Evolutionary conservation across 37 sponge, comb jelly and placozoan genomes (phyloP), one percentile per base, ranked within the genome.

Genomic region (Diacarnus erythraeanus): DNA sequence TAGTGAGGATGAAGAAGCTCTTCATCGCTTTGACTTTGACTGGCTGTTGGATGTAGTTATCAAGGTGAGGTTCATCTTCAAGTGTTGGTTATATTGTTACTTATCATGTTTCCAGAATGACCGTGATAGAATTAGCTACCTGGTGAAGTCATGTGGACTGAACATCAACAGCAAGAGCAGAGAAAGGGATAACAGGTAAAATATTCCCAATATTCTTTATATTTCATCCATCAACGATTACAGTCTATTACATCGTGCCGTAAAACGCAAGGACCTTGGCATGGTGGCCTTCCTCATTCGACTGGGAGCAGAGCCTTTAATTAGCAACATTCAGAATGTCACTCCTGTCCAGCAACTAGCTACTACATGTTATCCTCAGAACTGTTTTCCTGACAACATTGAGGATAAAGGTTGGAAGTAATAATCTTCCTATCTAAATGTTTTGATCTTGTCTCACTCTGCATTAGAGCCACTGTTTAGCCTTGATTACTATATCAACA

Each of bases 181-280:
- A 0, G 84, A 82, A 42, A 67, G 61, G 20, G 84, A 79, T 20
- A 80, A 85, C 47, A 92, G 78, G 93, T 88, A 38, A 44, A 29
- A 61, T 68, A 36, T 68, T 60, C 4, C 4, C 26, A 60, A 4
- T 60, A 60, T 60, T 25, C 61, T 60, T 6, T 21, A 60, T 25
- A 23, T 27, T 27, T 8, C 65, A 64, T 27, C n/a, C 8, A 27
- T 18, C 57, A 56, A n/a, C n/a, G n/a, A n/a, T n/a, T n/a, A 25
- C 35, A 93, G 94, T 42, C 54, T 86, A 9, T 76, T 93, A 12
- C 94, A 93, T 69, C 69, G 91, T 18, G 83, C 87, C 10, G 87
- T 80, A 0, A 77, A 79, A 27, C 60, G 82, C 31, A 64, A 77
- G 18, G 73, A 89, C 54, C 60, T 81, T 31, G 38, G 71, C 27